phyloP scores from a whole-genome alignment of 2,888 invertebrate species.

The Liopterus haemorrhoidalis region DNA sequence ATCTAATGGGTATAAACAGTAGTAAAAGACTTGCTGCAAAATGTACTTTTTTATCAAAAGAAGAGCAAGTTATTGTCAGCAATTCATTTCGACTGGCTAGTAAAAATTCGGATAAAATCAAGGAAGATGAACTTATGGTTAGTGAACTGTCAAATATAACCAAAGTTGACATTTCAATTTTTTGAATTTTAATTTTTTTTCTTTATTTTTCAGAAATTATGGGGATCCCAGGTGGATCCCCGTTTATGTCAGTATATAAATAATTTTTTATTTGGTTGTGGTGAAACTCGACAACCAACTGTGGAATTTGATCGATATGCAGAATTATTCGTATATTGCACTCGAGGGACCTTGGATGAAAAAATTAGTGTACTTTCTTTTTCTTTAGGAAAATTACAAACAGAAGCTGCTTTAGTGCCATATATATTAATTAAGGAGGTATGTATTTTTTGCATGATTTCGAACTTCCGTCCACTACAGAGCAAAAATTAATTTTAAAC shows the following conservation, averaged over 20 bases:
- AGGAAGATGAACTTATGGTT: conserved; percentile 63
- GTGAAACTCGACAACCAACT: conserved; percentile 47
- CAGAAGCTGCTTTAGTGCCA: conserved; percentile 51
- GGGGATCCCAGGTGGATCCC: conserved; percentile 64
- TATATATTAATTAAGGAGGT: conserved; percentile 61
- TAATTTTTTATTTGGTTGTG: conserved; percentile 61
- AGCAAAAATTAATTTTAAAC: not conserved
- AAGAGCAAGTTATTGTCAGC: conserved; percentile 58
- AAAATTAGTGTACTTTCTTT: conserved; percentile 53
- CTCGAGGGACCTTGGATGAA: conserved; percentile 62
- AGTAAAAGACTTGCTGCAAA: conserved; percentile 61
- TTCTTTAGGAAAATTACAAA: conserved; percentile 53
- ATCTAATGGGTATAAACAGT: conserved; percentile 49
- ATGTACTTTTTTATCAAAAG: conserved; percentile 58
- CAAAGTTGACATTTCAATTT: not conserved
- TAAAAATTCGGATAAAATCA: conserved; percentile 58
- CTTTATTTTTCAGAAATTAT: conserved; percentile 53
- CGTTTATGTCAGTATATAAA: conserved; percentile 60
- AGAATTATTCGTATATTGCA: conserved; percentile 63
- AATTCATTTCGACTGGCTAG: conserved; percentile 58
- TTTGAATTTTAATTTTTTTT: conserved; percentile 3
- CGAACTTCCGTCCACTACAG: not conserved
- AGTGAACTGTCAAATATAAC: conserved; percentile 36
- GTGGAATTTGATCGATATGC: conserved; percentile 61
- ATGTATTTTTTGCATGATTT: conserved; percentile 26